Conservation (phyloP, 2,113 vertebrate genomes). For the Erythrocercus mccallii region DNA sequence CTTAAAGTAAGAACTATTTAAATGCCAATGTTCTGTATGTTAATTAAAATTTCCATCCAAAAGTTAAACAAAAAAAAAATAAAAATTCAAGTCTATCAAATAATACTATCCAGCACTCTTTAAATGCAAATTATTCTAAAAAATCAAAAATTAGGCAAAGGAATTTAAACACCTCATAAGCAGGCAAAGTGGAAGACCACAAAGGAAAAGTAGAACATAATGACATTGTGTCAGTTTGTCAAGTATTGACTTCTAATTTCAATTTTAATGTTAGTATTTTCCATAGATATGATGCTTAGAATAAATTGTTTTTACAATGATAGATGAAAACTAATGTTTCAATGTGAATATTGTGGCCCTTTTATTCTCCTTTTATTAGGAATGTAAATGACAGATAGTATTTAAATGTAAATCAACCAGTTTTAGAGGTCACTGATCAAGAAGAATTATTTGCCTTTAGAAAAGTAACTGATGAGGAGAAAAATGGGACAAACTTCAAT, state of each 20-base stretch:
- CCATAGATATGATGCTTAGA: not conserved
- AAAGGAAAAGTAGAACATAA: not conserved
- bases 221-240: not conserved
- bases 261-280: not conserved
- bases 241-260: not conserved
- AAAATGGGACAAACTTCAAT: not conserved
- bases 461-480: not conserved
- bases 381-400: not conserved
- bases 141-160: not conserved
- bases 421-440: conserved; percentile 15
- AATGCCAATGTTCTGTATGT: not conserved
- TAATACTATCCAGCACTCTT: not conserved
- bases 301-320: not conserved
- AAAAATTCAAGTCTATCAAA: not conserved
- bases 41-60: not conserved
- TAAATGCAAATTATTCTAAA: not conserved
- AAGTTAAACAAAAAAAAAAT: not conserved
- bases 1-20: not conserved
- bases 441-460: not conserved
- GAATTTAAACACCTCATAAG: not conserved
- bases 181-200: not conserved
- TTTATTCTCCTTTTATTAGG: not conserved
- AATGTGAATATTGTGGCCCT: not conserved
- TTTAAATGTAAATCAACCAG: conserved; percentile 14
- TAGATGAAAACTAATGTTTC: not conserved